Evolutionary conservation across 2,888 invertebrate genomes (phyloP).

Genomic region (Cephus spinipes): DNA sequence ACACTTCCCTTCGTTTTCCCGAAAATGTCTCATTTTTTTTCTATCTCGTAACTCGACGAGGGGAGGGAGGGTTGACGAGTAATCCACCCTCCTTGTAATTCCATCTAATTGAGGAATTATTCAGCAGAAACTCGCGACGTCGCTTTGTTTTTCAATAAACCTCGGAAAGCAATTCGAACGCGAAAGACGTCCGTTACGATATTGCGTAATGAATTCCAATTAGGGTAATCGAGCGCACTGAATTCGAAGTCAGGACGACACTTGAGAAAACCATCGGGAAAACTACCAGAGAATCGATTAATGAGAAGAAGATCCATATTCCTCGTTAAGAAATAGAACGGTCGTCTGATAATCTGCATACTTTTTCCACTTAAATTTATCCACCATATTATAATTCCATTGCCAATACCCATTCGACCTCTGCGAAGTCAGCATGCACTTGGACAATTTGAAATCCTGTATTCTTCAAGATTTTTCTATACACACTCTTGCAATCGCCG

Average conservation of each 20-base stretch:
- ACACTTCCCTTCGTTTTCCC: not conserved
- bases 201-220: constrained; percentile 40
- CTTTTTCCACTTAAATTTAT: not conserved
- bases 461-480: not conserved
- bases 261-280: constrained; percentile 20
- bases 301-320: not conserved
- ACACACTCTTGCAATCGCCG: not conserved
- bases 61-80: not conserved
- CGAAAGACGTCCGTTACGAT: constrained; percentile 21
- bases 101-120: constrained; percentile 47
- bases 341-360: not conserved
- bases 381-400: not conserved
- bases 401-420: not conserved
- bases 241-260: constrained; percentile 8
- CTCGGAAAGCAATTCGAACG: constrained; percentile 21
- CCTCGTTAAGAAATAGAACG: not conserved
- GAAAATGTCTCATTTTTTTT: not conserved
- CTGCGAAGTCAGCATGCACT: not conserved
- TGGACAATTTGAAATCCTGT: not conserved
- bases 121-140: constrained; percentile 25
- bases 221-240: constrained; percentile 17
- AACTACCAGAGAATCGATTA: constrained; percentile 14
- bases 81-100: constrained; percentile 32
- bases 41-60: not conserved
- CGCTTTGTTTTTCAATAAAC: constrained; percentile 12